Evolutionary conservation across 2,888 invertebrate genomes (phyloP).

Genomic region (Pyrochroa serraticornis): DNA sequence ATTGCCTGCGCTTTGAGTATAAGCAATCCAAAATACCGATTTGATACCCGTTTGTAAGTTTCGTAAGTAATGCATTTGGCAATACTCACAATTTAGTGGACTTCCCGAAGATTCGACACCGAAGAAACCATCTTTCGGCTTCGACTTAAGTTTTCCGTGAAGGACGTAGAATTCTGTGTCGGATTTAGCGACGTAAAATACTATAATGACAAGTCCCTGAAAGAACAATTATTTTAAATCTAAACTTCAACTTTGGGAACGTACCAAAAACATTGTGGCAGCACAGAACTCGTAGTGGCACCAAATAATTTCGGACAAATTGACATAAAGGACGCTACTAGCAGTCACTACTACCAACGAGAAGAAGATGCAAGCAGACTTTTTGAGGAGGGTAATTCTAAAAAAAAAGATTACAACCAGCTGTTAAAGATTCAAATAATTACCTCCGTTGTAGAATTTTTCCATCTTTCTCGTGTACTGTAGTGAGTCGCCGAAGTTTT

Average conservation of each 20-base stretch:
- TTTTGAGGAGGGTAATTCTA: slow-evolving; percentile 67
- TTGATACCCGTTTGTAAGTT: not conserved
- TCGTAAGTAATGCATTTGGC: not conserved
- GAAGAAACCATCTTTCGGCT: slow-evolving; percentile 58
- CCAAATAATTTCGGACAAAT: slow-evolving; percentile 62
- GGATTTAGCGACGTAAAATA: slow-evolving; percentile 67
- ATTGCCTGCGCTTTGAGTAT: too few species aligned
- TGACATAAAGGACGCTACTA: slow-evolving; percentile 69
- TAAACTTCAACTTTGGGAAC: slow-evolving; percentile 33
- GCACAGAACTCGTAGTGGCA: slow-evolving; percentile 66
- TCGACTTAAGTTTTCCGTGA: slow-evolving; percentile 56
- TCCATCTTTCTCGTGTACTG: slow-evolving; percentile 67
- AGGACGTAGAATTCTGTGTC: slow-evolving; percentile 60
- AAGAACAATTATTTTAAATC: slow-evolving; percentile 33
- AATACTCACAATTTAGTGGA: slow-evolving; percentile 65
- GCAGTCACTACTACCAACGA: slow-evolving; percentile 65
- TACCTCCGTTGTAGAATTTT: slow-evolving; percentile 64
- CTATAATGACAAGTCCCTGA: slow-evolving; percentile 65
- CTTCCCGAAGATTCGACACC: slow-evolving; percentile 63
- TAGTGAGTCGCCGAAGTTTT: slow-evolving; percentile 65
- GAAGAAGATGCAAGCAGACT: slow-evolving; percentile 66
- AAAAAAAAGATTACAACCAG: slow-evolving; percentile 37
- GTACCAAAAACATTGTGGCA: slow-evolving; percentile 66
- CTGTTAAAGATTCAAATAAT: too few species aligned
- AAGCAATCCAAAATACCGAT: slow-evolving; percentile 1